phyloP scores from a whole-genome alignment of 2,113 vertebrate genomes.

The Paramormyrops kingsleyae region DNA sequence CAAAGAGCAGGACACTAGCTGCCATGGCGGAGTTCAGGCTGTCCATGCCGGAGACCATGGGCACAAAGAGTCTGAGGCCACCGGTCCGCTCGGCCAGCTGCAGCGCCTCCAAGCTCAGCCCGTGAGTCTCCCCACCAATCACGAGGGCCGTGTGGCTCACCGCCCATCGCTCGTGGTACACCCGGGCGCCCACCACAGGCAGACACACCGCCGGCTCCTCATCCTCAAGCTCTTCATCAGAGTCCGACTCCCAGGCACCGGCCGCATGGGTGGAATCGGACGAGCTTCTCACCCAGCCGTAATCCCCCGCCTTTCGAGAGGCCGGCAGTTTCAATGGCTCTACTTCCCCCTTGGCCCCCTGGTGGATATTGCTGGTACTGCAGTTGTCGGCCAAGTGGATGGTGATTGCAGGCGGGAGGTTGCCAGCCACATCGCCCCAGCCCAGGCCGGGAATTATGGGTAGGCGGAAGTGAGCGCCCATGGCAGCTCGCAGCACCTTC shows the following conservation, averaged over 20 bases:
- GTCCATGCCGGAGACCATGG: slow-evolving; percentile 68
- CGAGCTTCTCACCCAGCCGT: slow-evolving; percentile 50
- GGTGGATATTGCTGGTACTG: neutral
- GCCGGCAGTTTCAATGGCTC: neutral
- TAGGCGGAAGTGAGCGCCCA: slow-evolving; percentile 91
- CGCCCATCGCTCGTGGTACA: slow-evolving; percentile 72
- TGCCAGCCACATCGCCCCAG: slow-evolving; percentile 67
- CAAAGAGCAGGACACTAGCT: slow-evolving; percentile 80
- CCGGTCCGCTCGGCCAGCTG: slow-evolving; percentile 61
- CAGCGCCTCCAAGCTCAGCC: slow-evolving; percentile 70
- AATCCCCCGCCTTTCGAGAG: slow-evolving; percentile 42
- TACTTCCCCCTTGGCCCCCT: neutral
- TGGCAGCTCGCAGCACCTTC: slow-evolving; percentile 88
- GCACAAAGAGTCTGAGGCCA: slow-evolving; percentile 68
- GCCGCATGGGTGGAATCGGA: slow-evolving; percentile 16
- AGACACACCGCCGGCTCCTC: slow-evolving; percentile 27
- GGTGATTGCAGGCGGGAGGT: slow-evolving; percentile 50
- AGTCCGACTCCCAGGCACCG: slow-evolving; percentile 30
- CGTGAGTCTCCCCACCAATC: slow-evolving; percentile 74
- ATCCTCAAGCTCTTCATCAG: slow-evolving; percentile 35
- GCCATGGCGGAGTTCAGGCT: slow-evolving; percentile 87
- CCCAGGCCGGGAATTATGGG: slow-evolving; percentile 67
- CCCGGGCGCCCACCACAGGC: slow-evolving; percentile 53
- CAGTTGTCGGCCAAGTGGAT: slow-evolving; percentile 74
- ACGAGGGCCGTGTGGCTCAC: slow-evolving; percentile 66